These are phyloP conservation scores for Volucella inanis DNA, from an alignment of 2,888 invertebrate genomes.

Conservation along the genomic window DNA sequence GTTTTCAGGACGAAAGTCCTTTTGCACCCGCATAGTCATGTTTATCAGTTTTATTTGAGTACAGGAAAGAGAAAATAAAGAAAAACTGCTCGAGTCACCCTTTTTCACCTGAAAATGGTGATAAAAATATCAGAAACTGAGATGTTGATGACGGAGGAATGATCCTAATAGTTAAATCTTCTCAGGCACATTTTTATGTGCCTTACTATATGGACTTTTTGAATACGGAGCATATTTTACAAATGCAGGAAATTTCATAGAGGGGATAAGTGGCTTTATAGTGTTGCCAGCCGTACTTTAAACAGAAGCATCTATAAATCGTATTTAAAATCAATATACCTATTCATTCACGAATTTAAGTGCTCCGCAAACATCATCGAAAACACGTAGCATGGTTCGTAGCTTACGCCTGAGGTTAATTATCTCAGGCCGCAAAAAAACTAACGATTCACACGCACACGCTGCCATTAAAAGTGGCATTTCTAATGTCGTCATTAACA, in stretches of 20 bases:
- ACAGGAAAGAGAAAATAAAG: background rate
- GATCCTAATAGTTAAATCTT: slow-evolving; percentile 32
- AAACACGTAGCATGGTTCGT: slow-evolving; percentile 22
- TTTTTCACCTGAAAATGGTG: slow-evolving; percentile 44
- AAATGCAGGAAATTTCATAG: background rate
- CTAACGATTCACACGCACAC: slow-evolving; percentile 34
- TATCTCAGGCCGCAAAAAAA: slow-evolving; percentile 8
- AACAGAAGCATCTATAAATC: too few relatives aligned
- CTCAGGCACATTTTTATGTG: slow-evolving; percentile 23
- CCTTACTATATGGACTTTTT: background rate
- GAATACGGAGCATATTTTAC: background rate
- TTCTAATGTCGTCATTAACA: slow-evolving; percentile 58
- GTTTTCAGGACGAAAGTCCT: background rate
- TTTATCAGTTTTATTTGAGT: slow-evolving; percentile 4
- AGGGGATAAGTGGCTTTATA: background rate
- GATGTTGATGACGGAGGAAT: slow-evolving; percentile 33
- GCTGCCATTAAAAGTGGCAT: slow-evolving; percentile 51
- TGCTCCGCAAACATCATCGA: slow-evolving; percentile 39
- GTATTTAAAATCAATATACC: too few relatives aligned
- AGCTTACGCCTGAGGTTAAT: slow-evolving; percentile 21
- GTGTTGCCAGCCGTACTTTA: background rate
- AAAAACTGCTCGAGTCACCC: slow-evolving; percentile 17
- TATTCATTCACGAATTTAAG: slow-evolving; percentile 36
- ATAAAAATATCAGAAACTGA: slow-evolving; percentile 34
- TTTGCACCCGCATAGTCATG: slow-evolving; percentile 5